Evolutionary conservation across 2,113 vertebrate genomes (phyloP).

Genomic region (Dicerorhinus sumatrensis): DNA sequence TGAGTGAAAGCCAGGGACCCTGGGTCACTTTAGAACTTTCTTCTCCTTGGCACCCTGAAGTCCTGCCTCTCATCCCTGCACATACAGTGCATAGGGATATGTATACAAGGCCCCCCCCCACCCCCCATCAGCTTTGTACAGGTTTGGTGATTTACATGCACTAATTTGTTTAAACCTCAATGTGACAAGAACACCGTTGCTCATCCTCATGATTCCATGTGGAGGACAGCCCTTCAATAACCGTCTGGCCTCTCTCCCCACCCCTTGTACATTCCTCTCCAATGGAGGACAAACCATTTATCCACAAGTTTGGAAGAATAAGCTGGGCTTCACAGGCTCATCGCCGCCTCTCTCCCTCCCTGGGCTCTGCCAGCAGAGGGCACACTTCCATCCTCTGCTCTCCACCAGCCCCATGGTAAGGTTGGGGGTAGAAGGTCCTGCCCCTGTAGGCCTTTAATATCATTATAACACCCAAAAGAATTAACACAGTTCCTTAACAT

Average conservation of each 20-base stretch:
- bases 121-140: background rate
- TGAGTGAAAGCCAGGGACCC: background rate
- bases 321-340: background rate
- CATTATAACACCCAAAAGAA: background rate
- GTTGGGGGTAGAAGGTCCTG: background rate
- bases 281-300: background rate
- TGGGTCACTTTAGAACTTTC: background rate
- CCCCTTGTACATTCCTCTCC: background rate
- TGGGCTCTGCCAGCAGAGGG: background rate
- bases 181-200: background rate
- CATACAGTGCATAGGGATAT: rapidly evolving
- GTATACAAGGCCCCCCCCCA: background rate
- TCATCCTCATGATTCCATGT: background rate
- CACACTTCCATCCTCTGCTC: background rate
- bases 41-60: background rate
- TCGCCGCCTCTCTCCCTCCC: background rate
- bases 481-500: background rate
- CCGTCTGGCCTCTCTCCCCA: background rate
- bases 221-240: background rate
- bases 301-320: background rate
- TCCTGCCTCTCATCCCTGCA: background rate
- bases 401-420: background rate
- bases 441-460: background rate
- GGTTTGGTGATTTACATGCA: background rate
- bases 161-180: background rate